phyloP scores from a whole-genome alignment of 2,797 vertebrate genomes.

The Gymnopithys bicolor region DNA sequence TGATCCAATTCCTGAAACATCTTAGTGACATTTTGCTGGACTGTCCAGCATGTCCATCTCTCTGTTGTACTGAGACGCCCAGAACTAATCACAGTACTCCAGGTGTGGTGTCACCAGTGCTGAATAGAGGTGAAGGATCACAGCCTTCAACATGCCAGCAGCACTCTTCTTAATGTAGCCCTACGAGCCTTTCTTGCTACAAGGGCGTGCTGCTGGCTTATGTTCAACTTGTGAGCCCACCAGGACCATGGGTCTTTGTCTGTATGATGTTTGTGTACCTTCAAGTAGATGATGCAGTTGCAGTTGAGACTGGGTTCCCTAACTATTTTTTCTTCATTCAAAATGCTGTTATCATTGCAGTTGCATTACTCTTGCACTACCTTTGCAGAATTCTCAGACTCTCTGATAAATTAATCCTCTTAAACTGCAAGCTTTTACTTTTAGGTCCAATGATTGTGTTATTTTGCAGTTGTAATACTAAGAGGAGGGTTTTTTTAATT shows the following conservation, averaged over 20 bases:
- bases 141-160: fast-evolving
- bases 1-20: not conserved
- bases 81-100: not conserved
- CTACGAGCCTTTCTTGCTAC: not conserved
- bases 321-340: not conserved
- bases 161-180: not conserved
- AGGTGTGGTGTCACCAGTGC: not conserved
- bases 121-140: not conserved
- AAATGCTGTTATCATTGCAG: not conserved
- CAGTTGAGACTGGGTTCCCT: not conserved
- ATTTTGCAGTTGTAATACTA: not conserved
- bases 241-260: not conserved
- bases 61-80: not conserved
- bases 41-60: not conserved
- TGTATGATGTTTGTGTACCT: not conserved
- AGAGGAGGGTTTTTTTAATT: fast-evolving
- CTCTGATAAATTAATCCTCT: not conserved
- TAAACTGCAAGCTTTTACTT: not conserved
- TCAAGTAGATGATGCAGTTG: not conserved
- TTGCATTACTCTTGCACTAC: not conserved
- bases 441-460: not conserved
- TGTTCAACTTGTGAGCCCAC: not conserved
- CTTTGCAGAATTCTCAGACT: not conserved
- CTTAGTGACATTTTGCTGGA: not conserved
- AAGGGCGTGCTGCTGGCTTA: not conserved